Conservation (phyloP, 1,140 invertebrate genomes). For the Hylaeus volcanicus region DNA sequence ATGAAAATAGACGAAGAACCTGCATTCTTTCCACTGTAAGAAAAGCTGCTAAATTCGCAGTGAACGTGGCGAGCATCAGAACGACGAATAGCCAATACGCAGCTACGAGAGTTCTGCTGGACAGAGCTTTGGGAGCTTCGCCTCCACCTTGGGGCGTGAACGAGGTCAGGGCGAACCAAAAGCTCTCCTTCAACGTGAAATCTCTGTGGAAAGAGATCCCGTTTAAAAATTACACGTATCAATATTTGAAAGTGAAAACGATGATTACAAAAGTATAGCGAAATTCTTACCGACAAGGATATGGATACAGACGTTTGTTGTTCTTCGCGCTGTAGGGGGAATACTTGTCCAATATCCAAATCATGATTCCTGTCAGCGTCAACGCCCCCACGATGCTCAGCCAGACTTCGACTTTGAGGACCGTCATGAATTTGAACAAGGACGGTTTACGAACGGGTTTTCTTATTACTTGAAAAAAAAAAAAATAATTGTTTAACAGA, state of each 20-base stretch:
- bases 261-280: neutral
- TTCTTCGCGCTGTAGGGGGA: conserved; percentile 94
- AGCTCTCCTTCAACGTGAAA: conserved; percentile 93
- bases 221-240: neutral
- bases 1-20: conserved; percentile 74
- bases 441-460: conserved; percentile 91
- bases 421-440: conserved; percentile 96
- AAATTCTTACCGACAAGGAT: conserved; percentile 86
- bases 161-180: conserved; percentile 96
- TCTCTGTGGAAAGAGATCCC: conserved; percentile 81
- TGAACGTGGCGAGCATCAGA: conserved; percentile 96
- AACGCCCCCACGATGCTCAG: conserved; percentile 91
- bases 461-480: conserved; percentile 85
- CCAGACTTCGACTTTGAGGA: conserved; percentile 93
- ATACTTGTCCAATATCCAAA: conserved; percentile 93
- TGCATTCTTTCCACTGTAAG: conserved; percentile 98
- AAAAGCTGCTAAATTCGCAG: conserved; percentile 97
- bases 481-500: conserved; percentile 8
- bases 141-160: conserved; percentile 95
- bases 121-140: conserved; percentile 91
- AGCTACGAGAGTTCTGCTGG: conserved; percentile 91
- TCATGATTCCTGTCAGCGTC: conserved; percentile 90
- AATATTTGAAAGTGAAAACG: no score
- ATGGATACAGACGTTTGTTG: conserved; percentile 89
- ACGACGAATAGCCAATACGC: conserved; percentile 97